Percentiles rank a stretch among this genome's conserved stretches.
phyloP scores from a whole-genome alignment of 2,797 vertebrate genomes.

The Gallinago solitaria region DNA sequence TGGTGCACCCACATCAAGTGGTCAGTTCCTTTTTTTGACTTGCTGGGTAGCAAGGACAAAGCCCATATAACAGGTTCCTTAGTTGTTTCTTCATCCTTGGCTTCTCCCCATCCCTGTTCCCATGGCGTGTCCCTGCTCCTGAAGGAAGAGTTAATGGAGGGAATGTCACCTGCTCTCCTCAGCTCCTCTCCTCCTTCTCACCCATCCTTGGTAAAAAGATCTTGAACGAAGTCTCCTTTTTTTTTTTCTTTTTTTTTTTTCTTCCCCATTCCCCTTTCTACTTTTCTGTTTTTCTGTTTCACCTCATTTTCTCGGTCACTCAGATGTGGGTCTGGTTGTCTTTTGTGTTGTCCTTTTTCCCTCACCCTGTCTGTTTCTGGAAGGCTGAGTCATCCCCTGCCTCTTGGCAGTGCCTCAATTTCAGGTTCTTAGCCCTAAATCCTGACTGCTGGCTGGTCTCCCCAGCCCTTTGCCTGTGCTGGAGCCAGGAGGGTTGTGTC shows the following conservation, averaged over 20 bases:
- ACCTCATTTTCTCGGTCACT: background rate
- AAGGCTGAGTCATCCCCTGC: background rate
- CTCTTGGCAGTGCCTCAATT: background rate
- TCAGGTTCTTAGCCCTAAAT: slow-evolving; percentile 26
- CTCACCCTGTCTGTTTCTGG: background rate
- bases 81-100: background rate
- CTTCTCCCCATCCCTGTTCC: background rate
- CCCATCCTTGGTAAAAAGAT: background rate
- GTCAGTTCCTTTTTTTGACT: background rate
- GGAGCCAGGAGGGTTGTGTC: background rate
- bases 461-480: background rate
- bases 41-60: background rate
- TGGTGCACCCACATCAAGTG: background rate
- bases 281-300: background rate
- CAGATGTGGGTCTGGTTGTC: background rate
- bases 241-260: too few relatives aligned
- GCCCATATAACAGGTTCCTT: background rate
- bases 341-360: background rate
- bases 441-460: background rate
- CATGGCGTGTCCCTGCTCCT: background rate
- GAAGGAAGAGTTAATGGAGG: background rate
- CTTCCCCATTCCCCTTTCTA: background rate
- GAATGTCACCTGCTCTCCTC: background rate
- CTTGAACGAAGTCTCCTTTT: background rate
- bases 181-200: background rate